A percentile compares a stretch with the other conserved stretches of the same genome.
Evolutionary conservation across 2,888 invertebrate genomes (phyloP).

Genomic region (Perizoma affinitatum): DNA sequence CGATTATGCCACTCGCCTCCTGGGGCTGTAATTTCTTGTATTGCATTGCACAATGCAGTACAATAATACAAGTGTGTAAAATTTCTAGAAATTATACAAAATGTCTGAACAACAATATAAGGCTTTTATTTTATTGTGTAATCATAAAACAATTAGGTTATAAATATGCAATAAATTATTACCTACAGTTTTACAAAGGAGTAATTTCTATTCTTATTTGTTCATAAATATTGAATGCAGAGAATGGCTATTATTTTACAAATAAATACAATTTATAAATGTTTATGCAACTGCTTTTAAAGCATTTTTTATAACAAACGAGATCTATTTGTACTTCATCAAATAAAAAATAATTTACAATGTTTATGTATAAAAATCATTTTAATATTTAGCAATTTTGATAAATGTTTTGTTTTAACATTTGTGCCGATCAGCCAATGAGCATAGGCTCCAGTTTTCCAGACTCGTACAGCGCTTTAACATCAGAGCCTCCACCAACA

Average conservation of each 20-base stretch:
- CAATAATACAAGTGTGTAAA: too few species aligned
- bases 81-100: too few species aligned
- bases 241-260: too few species aligned
- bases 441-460: conserved; percentile 87
- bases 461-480: conserved; percentile 88
- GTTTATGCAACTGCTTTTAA: neutral
- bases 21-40: conserved; percentile 7
- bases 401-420: neutral
- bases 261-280: neutral
- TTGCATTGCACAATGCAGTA: too few species aligned
- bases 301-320: conserved; percentile 8
- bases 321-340: conserved; percentile 35
- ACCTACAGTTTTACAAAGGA: too few species aligned
- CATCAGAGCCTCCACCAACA: conserved; percentile 96
- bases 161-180: neutral
- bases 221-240: too few species aligned
- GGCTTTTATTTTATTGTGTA: neutral
- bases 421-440: conserved; percentile 57
- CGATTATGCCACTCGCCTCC: conserved; percentile 55
- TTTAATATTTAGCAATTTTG: conserved; percentile 10
- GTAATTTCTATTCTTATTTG: too few species aligned
- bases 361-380: conserved; percentile 12
- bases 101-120: neutral
- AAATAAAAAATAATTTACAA: conserved; percentile 21
- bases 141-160: neutral